These are phyloP conservation scores for Bicyclus anynana DNA, from an alignment of 1,140 invertebrate species.

Conservation along the genomic window DNA sequence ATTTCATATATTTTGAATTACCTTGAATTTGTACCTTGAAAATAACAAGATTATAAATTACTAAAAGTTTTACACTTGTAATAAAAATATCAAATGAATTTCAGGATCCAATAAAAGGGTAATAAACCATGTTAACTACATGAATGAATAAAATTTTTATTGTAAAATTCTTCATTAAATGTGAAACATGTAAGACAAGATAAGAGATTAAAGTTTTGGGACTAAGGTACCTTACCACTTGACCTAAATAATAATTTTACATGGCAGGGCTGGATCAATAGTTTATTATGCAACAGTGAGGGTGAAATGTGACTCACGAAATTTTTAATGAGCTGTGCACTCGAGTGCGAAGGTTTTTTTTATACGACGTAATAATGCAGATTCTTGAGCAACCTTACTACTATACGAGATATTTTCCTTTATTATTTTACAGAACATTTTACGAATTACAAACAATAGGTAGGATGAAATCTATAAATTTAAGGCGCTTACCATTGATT, in stretches of 20 bases:
- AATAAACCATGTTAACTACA: too few relatives aligned
- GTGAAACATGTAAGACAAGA: too few relatives aligned
- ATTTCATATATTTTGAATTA: too few relatives aligned
- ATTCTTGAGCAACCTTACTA: neutral
- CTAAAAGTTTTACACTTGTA: too few relatives aligned
- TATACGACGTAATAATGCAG: neutral
- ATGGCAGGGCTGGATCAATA: constrained; percentile 30
- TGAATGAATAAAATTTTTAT: too few relatives aligned
- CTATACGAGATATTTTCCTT: neutral
- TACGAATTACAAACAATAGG: neutral
- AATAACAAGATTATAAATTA: too few relatives aligned
- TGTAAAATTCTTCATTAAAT: too few relatives aligned
- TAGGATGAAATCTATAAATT: neutral
- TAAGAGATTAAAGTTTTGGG: too few relatives aligned
- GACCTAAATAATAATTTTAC: constrained; percentile 22
- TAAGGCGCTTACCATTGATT: neutral
- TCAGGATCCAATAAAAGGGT: too few relatives aligned
- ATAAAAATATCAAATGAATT: too few relatives aligned
- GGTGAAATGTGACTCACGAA: neutral
- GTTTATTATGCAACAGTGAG: constrained; percentile 34
- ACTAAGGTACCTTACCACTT: constrained; percentile 4
- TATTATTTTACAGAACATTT: neutral
- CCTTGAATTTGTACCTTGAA: too few relatives aligned
- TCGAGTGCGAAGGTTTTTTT: neutral
- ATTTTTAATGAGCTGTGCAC: neutral